phyloP scores from a whole-genome alignment of 2,113 vertebrate genomes.

The Mormyrus iriodes region DNA sequence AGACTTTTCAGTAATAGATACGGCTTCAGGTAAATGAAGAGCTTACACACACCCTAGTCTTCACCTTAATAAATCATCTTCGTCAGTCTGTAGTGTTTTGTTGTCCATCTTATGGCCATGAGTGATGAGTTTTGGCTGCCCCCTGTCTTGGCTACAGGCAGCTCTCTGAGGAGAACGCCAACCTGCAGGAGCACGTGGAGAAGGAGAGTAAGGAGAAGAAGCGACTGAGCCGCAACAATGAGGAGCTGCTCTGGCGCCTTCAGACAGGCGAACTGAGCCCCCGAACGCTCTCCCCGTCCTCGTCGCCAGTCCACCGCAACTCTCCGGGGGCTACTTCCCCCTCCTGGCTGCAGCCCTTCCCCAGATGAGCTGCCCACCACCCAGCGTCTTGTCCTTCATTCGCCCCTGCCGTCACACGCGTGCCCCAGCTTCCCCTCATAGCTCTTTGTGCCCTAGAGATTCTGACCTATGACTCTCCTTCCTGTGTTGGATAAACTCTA shows the following conservation, averaged over 20 bases:
- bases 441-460: not conserved
- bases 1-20: not conserved
- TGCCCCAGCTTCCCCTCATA: not conserved
- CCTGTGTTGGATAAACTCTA: not conserved
- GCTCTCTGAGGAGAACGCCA: constrained; percentile 89
- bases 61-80: not conserved
- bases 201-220: constrained; percentile 93
- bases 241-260: constrained; percentile 95
- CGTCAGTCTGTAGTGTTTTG: not conserved
- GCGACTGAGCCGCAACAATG: constrained; percentile 85
- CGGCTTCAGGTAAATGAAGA: not conserved
- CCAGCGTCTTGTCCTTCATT: not conserved
- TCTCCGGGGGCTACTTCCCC: constrained; percentile 71
- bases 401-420: not conserved
- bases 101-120: not conserved
- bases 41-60: not conserved
- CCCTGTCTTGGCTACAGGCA: constrained; percentile 63
- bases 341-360: constrained; percentile 65
- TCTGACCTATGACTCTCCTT: not conserved
- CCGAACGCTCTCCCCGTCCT: constrained; percentile 68
- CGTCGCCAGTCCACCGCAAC: constrained; percentile 73
- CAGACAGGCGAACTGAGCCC: constrained; percentile 81
- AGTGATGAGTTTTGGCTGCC: not conserved
- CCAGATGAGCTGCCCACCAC: constrained; percentile 61
- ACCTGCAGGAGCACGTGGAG: constrained; percentile 85